Evolutionary conservation across 2,113 vertebrate species (phyloP), one percentile per base, ranked within the genome.

Genomic region (Stigmatopora argus): DNA sequence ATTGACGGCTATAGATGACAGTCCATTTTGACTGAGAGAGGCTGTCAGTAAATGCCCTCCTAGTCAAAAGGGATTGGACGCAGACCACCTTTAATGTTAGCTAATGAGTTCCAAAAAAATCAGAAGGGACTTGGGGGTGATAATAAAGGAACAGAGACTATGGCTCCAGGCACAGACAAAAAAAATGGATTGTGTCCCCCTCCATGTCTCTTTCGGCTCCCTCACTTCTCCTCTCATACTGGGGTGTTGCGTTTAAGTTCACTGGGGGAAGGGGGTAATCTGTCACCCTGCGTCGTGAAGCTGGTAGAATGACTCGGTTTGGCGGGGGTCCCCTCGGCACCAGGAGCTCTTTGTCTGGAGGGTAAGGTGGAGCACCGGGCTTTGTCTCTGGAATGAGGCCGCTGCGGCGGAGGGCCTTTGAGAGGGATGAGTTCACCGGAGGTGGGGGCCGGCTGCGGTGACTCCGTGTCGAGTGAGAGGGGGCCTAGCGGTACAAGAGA

Each of bases 291-390:
- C 66, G 85, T 76, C 23, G 84, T 77, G n/a, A 89, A 90, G 80
- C 85, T 90, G 72, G 83, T 85, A 44, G 88, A 91, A 12, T 89
- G 88, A 67, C 84, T 89, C 38, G 87, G 76, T 72, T 80, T 87
- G 71, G 65, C 60, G 34, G 72, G 18, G 23, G 11, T 65, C 66
- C 83, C 87, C 58, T 72, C 85, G 0, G 79, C 44, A 49, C 68
- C 76, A 0, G 81, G 73, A 13, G 62, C 74, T 80, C 79, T 85
- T 56, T 82, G 83, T 65, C 85, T 80, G 3, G 84, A 65, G 71
- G 90, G 89, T 60, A 91, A 80, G 26, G 90, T 91, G 78, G 84
- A 81, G 78, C 88, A 88, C 47, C 88, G 81, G 35, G 60, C 57
- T 78, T 89, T 89, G 60, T 69, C 80, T 79, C 85, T 85, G 61